phyloP scores from a whole-genome alignment of 2,888 invertebrate species.

The Morpho deidamia region DNA sequence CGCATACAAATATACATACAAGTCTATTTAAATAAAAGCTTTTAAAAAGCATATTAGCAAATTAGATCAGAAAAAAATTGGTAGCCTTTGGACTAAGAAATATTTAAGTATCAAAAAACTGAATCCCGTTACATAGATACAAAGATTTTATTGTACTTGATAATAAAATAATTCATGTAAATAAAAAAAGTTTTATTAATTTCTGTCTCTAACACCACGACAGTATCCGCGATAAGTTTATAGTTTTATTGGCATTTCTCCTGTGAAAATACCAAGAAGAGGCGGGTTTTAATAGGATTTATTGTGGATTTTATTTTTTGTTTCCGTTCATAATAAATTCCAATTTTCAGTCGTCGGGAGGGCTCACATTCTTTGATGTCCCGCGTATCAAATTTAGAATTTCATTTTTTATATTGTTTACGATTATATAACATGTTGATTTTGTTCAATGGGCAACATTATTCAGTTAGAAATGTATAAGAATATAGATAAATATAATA shows the following conservation, averaged over 20 bases:
- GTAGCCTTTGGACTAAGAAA: no score
- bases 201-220: slow-evolving; percentile 47
- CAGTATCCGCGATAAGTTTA: slow-evolving; percentile 61
- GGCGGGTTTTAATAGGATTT: slow-evolving; percentile 52
- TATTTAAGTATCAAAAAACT: slow-evolving; percentile 42
- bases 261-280: slow-evolving; percentile 56
- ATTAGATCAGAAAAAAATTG: no score
- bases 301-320: slow-evolving; percentile 62
- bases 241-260: slow-evolving; percentile 66
- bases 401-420: slow-evolving; percentile 26
- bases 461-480: neutral
- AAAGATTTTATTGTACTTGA: slow-evolving; percentile 68
- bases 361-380: slow-evolving; percentile 30
- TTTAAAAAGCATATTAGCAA: no score
- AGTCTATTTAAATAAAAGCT: no score
- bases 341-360: slow-evolving; percentile 28
- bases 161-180: slow-evolving; percentile 56
- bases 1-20: no score
- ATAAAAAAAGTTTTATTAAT: slow-evolving; percentile 55
- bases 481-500: slow-evolving; percentile 8
- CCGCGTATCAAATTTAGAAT: slow-evolving; percentile 22
- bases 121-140: slow-evolving; percentile 28
- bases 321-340: slow-evolving; percentile 59
- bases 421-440: neutral
- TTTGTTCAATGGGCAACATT: neutral